phyloP scores from a whole-genome alignment of 2,113 vertebrate genomes.

The Mus musculus region DNA sequence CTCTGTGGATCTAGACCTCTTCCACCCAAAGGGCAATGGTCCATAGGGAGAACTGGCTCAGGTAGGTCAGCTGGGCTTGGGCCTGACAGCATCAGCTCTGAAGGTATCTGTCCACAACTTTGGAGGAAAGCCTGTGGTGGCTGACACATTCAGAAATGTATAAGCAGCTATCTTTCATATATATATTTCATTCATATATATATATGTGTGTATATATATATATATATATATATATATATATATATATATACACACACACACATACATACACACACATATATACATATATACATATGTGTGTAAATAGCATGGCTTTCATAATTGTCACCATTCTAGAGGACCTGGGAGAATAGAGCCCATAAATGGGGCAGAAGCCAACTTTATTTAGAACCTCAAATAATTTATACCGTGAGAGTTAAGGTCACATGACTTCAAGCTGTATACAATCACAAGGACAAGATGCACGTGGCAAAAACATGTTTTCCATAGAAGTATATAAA shows the following conservation, averaged over 20 bases:
- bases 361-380: neutral
- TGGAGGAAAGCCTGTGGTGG: neutral
- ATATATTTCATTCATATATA: neutral
- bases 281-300: too few species aligned
- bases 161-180: neutral
- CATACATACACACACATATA: too few species aligned
- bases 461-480: neutral
- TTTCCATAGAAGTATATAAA: neutral
- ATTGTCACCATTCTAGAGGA: neutral
- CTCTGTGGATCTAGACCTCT: neutral
- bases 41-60: neutral
- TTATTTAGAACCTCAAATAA: neutral
- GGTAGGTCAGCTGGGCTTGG: neutral
- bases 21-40: neutral
- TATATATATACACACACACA: neutral
- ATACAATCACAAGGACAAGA: too few species aligned
- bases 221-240: too few species aligned
- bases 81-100: neutral
- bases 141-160: slow-evolving; percentile 6
- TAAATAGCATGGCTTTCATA: neutral
- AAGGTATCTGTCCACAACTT: neutral
- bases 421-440: neutral
- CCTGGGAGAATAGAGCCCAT: neutral
- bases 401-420: neutral
- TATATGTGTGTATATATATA: too few species aligned